Evolutionary conservation across 2,888 invertebrate genomes (phyloP).

Genomic region (Tiphia femorata): DNA sequence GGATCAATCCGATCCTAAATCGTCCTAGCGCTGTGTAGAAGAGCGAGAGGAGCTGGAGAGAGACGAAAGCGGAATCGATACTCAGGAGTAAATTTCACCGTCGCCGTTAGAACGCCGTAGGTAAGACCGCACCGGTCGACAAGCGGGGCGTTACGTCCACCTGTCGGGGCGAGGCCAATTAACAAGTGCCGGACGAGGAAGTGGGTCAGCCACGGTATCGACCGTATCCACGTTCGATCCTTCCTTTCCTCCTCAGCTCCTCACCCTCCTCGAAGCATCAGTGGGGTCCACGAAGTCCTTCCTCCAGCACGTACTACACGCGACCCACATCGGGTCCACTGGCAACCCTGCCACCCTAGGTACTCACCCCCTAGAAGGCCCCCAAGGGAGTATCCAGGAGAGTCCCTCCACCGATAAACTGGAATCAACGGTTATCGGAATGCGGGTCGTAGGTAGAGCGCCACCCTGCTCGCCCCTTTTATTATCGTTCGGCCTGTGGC

Average conservation of each 20-base stretch:
- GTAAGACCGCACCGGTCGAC: constrained; percentile 4
- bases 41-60: no score
- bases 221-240: constrained; percentile 3
- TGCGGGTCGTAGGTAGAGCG: constrained; percentile 5
- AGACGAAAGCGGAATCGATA: no score
- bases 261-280: constrained; percentile 9
- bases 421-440: constrained; percentile 8
- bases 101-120: no score
- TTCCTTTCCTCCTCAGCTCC: background rate
- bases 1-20: no score
- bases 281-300: background rate
- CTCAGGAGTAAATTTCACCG: no score
- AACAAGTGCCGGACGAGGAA: constrained; percentile 37
- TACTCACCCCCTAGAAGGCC: no score
- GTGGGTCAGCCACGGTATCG: constrained; percentile 32
- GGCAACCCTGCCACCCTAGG: no score
- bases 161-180: constrained; percentile 29
- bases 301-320: background rate
- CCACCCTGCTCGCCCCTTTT: background rate
- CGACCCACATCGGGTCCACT: background rate
- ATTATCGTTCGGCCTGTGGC: no score
- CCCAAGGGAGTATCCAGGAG: no score
- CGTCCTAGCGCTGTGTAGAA: no score
- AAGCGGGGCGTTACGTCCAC: constrained; percentile 23
- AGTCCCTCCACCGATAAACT: constrained; percentile 4